Base-by-base conservation (phyloP, 1,140 invertebrate species). In the Nasonia giraulti region DNA sequence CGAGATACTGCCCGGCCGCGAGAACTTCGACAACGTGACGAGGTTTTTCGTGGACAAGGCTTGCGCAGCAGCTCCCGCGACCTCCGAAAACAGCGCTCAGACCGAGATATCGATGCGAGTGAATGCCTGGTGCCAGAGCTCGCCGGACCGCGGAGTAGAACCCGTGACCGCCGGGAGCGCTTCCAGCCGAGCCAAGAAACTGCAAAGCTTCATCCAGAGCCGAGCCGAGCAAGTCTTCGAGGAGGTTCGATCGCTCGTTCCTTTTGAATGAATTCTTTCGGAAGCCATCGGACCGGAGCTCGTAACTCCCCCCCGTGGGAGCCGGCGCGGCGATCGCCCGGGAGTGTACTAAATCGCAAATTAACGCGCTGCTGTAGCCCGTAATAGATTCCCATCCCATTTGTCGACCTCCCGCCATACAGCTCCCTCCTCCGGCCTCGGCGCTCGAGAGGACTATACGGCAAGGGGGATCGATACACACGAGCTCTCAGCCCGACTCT, bases 111-210 rank as follows among this genome's bases (percentile, higher is more conserved):
- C 92, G 80, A 95, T 95, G 90, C 94, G 94, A 12, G 92, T 94
- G 82, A 96, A 96, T 90, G 93, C 94, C 69, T 95, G 95, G 94
- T 95, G 95, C 1, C 96, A 97, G 68, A 71, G 27, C 68, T 71
- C 27, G 23, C 68, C 68, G 12, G 20, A n/a, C 1, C 11, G n/a
- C 23, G 10, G 66, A 69, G 62, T 20, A 17, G 11, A 27, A 27
- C 27, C 62, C 40, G 0, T 44, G 47, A 2, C 47, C 12, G 12
- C 47, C 12, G 12, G 2, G 12, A 14, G 12, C 47, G 47, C 47
- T 17, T 4, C 2, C 47, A 10, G 47, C 47, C 12, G 12, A 50
- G 47, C 2, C 47, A 50, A 62, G 55, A 20, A 62, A 20, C 7
- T 20, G 55, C 17, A 62, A 20, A 2, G 5, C 17, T 17, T 62